phyloP scores from a whole-genome alignment of 1,140 invertebrate genomes.

The Diploscapter pachys region DNA sequence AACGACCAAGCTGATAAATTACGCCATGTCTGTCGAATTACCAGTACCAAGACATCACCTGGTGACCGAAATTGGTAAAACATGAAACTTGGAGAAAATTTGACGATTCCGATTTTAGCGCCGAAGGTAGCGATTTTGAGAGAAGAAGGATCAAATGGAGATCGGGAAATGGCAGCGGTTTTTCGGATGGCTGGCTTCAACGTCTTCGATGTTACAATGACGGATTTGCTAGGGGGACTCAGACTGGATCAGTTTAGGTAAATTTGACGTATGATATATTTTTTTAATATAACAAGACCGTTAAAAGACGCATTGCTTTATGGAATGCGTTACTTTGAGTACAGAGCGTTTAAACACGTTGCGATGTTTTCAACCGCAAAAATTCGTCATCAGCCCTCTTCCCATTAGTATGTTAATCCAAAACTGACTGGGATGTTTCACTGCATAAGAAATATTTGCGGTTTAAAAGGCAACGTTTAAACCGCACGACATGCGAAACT shows the following conservation, averaged over 20 bases:
- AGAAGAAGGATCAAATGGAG: constrained; percentile 95
- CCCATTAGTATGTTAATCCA: too few relatives aligned
- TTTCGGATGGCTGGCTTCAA: constrained; percentile 83
- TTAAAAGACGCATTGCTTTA: too few relatives aligned
- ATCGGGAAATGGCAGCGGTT: constrained; percentile 92
- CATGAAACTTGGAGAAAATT: not conserved
- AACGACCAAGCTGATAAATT: not conserved
- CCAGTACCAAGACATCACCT: not conserved
- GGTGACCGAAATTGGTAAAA: not conserved
- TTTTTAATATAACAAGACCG: too few relatives aligned
- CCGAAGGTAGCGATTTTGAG: constrained; percentile 81
- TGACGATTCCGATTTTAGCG: constrained; percentile 39
- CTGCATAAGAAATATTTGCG: too few relatives aligned
- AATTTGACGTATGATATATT: too few relatives aligned
- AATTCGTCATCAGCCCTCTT: too few relatives aligned
- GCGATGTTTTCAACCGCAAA: too few relatives aligned
- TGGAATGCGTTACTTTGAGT: too few relatives aligned
- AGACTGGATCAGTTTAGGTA: constrained; percentile 7
- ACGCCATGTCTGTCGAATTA: constrained; percentile 1
- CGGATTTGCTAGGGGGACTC: constrained; percentile 71
- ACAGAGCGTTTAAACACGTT: too few relatives aligned
- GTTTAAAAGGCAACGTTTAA: too few relatives aligned
- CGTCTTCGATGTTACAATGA: constrained; percentile 81
- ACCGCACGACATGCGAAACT: too few relatives aligned
- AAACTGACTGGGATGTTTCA: too few relatives aligned